Evolutionary conservation across 2,113 vertebrate genomes (phyloP).

Genomic region (Empidonax alnorum): DNA sequence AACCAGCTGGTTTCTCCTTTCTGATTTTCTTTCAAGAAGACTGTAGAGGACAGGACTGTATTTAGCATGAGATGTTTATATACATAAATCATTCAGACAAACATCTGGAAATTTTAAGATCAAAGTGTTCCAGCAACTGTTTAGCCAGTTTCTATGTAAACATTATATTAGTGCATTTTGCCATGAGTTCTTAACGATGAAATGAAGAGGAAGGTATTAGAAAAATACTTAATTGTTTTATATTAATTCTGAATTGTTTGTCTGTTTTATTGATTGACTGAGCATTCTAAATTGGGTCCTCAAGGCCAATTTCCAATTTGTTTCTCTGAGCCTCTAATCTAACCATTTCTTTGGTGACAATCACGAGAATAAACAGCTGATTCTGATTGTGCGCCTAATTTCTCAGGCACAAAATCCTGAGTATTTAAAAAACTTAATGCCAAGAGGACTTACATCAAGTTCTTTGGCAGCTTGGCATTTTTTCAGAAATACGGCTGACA

Average conservation of each 20-base stretch:
- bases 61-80: not conserved
- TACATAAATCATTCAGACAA: not conserved
- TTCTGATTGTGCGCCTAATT: not conserved
- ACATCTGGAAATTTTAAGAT: not conserved
- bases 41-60: not conserved
- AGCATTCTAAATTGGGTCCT: not conserved
- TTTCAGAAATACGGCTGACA: not conserved
- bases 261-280: not conserved
- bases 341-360: not conserved
- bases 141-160: not conserved
- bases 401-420: not conserved
- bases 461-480: not conserved
- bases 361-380: not conserved
- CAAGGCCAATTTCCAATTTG: not conserved
- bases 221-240: not conserved
- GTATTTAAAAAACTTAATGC: not conserved
- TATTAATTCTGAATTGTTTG: not conserved
- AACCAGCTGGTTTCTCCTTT: not conserved
- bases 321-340: not conserved
- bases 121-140: not conserved
- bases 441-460: not conserved
- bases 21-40: not conserved
- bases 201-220: not conserved
- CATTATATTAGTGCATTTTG: not conserved
- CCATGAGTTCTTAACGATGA: not conserved